phyloP scores from a whole-genome alignment of 2,113 vertebrate species.

The Circaetus cinerascens region DNA sequence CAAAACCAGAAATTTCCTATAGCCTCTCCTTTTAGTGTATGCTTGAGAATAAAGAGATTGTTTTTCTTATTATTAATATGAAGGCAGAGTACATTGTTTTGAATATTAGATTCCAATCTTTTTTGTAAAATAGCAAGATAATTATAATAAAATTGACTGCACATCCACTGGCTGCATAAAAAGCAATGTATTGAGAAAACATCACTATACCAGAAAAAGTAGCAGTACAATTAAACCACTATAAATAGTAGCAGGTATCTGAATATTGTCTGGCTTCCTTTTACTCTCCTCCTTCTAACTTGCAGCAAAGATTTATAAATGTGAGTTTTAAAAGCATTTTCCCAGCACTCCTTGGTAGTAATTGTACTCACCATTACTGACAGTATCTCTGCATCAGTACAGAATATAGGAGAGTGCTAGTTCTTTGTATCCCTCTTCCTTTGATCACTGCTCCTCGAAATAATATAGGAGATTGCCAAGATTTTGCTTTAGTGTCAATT shows the following conservation, averaged over 20 bases:
- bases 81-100: not conserved
- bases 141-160: not conserved
- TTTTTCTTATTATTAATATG: not conserved
- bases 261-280: not conserved
- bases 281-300: not conserved
- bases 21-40: not conserved
- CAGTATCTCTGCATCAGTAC: conserved; percentile 25
- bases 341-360: not conserved
- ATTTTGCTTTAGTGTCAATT: conserved; percentile 51
- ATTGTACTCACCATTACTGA: conserved; percentile 23
- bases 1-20: not conserved
- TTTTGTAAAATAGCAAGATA: not conserved
- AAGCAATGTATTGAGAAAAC: not conserved
- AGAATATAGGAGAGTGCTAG: conserved; percentile 33
- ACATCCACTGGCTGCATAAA: not conserved
- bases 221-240: not conserved
- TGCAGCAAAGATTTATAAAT: conserved; percentile 48
- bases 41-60: not conserved
- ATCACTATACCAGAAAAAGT: not conserved
- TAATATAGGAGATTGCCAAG: conserved; percentile 60
- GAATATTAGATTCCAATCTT: not conserved
- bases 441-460: conserved; percentile 67
- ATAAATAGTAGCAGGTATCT: not conserved
- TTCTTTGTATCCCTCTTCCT: conserved; percentile 53
- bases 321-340: conserved; percentile 47